Evolutionary conservation across 2,797 vertebrate species (phyloP).

Genomic region (Enteromius paludinosus): DNA sequence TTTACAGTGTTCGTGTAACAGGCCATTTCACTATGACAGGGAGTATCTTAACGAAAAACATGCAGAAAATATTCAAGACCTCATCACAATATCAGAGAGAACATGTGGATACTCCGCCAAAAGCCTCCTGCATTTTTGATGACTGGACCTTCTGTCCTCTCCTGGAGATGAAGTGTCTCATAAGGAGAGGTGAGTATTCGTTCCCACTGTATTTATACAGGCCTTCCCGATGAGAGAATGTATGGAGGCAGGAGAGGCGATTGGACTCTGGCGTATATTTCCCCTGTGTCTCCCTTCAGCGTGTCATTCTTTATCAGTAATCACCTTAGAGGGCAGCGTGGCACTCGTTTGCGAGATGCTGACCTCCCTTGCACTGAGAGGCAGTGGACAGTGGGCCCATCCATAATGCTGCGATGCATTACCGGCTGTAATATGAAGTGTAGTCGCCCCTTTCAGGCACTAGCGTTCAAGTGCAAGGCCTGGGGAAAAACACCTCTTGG

Average conservation of each 20-base stretch:
- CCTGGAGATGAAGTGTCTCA: slow-evolving; percentile 69
- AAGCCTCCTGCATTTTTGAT: slow-evolving; percentile 74
- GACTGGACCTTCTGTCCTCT: slow-evolving; percentile 76
- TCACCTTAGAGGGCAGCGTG: slow-evolving; percentile 70
- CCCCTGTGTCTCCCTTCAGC: slow-evolving; percentile 64
- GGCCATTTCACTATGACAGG: slow-evolving; percentile 7
- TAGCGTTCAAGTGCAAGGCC: slow-evolving; percentile 28
- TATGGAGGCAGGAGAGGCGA: slow-evolving; percentile 55
- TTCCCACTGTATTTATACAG: slow-evolving; percentile 72
- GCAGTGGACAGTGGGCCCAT: slow-evolving; percentile 63
- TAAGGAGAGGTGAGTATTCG: slow-evolving; percentile 67
- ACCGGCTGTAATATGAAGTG: slow-evolving; percentile 52
- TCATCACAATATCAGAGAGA: slow-evolving; percentile 11
- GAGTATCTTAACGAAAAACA: slow-evolving; percentile 6
- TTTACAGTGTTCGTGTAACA: slow-evolving; percentile 1
- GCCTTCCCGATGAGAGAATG: slow-evolving; percentile 62
- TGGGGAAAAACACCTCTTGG: slow-evolving; percentile 35
- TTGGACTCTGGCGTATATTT: slow-evolving; percentile 70
- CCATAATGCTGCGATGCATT: slow-evolving; percentile 64
- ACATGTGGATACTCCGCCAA: slow-evolving; percentile 28
- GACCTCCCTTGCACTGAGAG: slow-evolving; percentile 74
- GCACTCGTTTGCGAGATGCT: slow-evolving; percentile 62
- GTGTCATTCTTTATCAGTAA: slow-evolving; percentile 80
- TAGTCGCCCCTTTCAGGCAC: slow-evolving; percentile 21
- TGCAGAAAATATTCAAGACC: slow-evolving; percentile 9